Percentiles rank a stretch among this genome's conserved stretches.
Evolutionary conservation across 2,888 invertebrate genomes (phyloP).

Genomic region (Pilophorus perplexus): DNA sequence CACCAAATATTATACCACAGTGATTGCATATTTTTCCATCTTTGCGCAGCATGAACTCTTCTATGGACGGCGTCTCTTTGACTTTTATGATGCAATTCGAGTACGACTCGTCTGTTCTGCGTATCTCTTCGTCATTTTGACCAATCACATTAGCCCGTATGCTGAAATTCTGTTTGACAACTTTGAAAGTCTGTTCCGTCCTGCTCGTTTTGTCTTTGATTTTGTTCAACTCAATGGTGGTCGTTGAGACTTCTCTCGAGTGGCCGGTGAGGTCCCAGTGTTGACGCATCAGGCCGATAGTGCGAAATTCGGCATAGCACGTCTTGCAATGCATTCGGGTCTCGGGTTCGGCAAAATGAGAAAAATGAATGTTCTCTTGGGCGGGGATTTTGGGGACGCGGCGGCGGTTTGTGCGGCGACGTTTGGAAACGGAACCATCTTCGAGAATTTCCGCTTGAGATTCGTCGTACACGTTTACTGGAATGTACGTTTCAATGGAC

Average conservation of each 20-base stretch:
- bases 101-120: conserved; percentile 35
- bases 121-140: conserved; percentile 43
- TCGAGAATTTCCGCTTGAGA: neutral
- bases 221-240: conserved; percentile 42
- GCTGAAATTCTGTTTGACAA: conserved; percentile 45
- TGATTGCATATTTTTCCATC: conserved; percentile 43
- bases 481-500: neutral
- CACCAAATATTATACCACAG: conserved; percentile 43
- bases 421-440: neutral
- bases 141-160: conserved; percentile 43
- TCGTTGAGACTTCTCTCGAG: conserved; percentile 42
- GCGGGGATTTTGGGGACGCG: conserved; percentile 33
- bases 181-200: conserved; percentile 46
- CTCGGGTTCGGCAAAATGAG: conserved; percentile 22
- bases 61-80: conserved; percentile 41
- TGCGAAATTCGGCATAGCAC: conserved; percentile 42
- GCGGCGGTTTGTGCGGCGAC: conserved; percentile 8
- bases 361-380: conserved; percentile 31
- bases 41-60: conserved; percentile 34
- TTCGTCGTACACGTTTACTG: neutral
- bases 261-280: conserved; percentile 46
- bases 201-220: conserved; percentile 45
- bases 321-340: conserved; percentile 43
- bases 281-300: conserved; percentile 40
- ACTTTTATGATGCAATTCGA: conserved; percentile 37